Base-by-base conservation (phyloP, 2,113 vertebrate genomes). In the Anseranas semipalmata region DNA sequence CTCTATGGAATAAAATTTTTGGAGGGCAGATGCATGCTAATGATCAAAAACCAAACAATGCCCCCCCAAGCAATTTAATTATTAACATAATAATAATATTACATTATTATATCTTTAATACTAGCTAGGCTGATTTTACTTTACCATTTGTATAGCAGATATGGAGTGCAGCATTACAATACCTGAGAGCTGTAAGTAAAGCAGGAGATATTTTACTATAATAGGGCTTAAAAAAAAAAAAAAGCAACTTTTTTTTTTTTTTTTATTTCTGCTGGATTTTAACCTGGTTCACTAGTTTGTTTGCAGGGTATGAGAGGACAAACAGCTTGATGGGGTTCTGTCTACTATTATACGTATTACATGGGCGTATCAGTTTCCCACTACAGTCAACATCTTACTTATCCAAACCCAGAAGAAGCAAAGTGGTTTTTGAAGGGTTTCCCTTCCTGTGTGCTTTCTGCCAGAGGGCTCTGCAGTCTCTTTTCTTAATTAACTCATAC, bases 1-100 rank as follows among this genome's bases (percentile, higher is more conserved):
- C 41, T 91, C 28, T 56, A 27, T 48, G 65, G 65, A 95, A 93
- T 71, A 94, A 72, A 78, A 83, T 56, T 82, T 78, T 73, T 95
- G 56, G 45, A 82, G 80, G 63, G 21, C 6, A 84, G 62, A 71
- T 90, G 72, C 33, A 81, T 94, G 79, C 45, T 80, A 91, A 60
- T 86, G 67, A 86, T 58, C 37, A 35, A 35, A 76, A 88, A 79
- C 11, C 14, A 66, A 17, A 16, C n/a, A 19, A 39, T 5, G 2
- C 7, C 12, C 8, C 7, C 3, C 11, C 32, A 58, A 25, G 10
- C 10, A 32, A 67, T 60, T 4, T 85, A 62, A 89, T 67, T 72
- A 28, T 45, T 22, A 66, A 22, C 28, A 39, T 63, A 37, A 19
- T 41, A 65, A 12, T 41, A 41, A 15, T 63, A 18, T 30, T 30